These are phyloP conservation scores for Callaeas wilsoni DNA, from an alignment of 2,113 vertebrate species.

Conservation along the genomic window DNA sequence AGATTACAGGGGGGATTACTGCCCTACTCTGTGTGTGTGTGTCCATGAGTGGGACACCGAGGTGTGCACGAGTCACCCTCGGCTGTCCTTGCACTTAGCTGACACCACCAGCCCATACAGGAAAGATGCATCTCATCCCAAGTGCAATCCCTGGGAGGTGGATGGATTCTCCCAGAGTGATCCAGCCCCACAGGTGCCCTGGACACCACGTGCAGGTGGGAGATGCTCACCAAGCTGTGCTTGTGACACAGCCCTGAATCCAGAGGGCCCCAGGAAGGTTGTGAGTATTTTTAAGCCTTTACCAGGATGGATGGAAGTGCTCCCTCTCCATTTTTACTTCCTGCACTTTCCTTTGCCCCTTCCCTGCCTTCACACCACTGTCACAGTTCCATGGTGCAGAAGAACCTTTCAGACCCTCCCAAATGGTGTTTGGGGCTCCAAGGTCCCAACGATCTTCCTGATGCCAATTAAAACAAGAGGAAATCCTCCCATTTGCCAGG, in stretches of 20 bases:
- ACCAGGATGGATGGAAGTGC: neutral
- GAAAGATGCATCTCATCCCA: neutral
- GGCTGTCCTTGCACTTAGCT: neutral
- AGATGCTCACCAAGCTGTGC: neutral
- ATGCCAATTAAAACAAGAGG: neutral
- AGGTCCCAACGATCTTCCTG: neutral
- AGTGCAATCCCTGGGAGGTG: fast-evolving
- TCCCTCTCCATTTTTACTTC: neutral
- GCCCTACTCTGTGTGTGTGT: no score
- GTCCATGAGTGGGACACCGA: neutral
- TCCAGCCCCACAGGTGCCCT: neutral
- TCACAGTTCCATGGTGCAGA: neutral
- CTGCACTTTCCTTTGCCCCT: neutral
- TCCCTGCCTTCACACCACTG: neutral
- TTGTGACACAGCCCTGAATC: fast-evolving
- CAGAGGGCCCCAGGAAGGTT: neutral
- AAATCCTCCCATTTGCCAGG: neutral
- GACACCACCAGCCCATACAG: neutral
- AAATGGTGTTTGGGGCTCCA: neutral
- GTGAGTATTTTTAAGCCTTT: neutral
- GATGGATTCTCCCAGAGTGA: neutral
- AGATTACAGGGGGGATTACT: neutral
- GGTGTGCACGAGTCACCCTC: neutral
- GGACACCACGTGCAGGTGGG: fast-evolving
- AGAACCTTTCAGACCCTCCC: neutral